Evolutionary conservation across 2,888 invertebrate genomes (phyloP), one percentile per base, ranked within the genome.

Genomic region (Peribatodes rhomboidaria): DNA sequence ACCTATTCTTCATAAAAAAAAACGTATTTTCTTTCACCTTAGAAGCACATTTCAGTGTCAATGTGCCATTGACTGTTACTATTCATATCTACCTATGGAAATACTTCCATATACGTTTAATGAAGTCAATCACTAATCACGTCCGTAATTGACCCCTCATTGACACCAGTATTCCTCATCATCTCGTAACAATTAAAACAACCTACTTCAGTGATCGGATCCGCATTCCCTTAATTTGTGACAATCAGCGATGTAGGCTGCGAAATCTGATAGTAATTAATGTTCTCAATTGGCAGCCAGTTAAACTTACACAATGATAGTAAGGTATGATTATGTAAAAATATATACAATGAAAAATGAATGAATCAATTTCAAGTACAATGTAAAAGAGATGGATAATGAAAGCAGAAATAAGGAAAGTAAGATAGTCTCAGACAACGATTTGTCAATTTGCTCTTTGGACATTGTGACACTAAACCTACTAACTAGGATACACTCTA

Each of bases 171-270:
- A 75, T 75, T 80, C 78, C 78, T 79, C 82, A 83, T 79, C 82
- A 83, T 83, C 79, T 79, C 72, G 75, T 72, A 75, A 83, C 85
- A 87, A 86, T 87, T 87, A 87, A 85, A 85, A 89, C 87, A 88
- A 88, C 88, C 84, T 80, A 78, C 81, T 75, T 80, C 77, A 78
- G 77, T 74, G 78, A 79, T 81, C 73, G 78, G 80, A 83, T 84
- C 86, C 82, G 83, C 85, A 88, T 87, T 85, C 65, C 60, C 62
- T 71, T 68, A 66, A 67, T 65, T 65, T 65, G 44, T 47, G 59
- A 39, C 67, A 57, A 67, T 65, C 60, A 53, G 42, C 42, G 13
- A 64, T 64, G 59, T 59, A 49, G 81, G 82, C 84, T 81, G 81
- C 86, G 81, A 85, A 86, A 76, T 71, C 72, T 83, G 86, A 86